These are phyloP conservation scores for Myrmophylax atrothorax DNA, from an alignment of 2,113 vertebrate genomes.

Conservation along the genomic window DNA sequence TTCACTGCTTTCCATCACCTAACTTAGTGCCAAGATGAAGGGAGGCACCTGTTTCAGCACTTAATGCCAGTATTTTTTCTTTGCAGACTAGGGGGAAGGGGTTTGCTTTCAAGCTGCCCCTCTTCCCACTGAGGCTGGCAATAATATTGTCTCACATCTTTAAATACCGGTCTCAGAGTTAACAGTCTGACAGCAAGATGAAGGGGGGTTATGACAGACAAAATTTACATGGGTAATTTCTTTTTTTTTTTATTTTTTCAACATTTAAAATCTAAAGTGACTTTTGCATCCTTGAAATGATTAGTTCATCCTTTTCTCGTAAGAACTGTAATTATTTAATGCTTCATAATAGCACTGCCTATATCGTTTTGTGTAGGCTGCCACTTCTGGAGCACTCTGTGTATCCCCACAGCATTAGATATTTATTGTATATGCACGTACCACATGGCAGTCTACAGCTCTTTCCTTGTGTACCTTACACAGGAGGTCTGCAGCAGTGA, in stretches of 20 bases:
- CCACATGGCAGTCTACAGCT: neutral
- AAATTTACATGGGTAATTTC: neutral
- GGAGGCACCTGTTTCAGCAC: neutral
- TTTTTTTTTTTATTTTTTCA: neutral
- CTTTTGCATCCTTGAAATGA: neutral
- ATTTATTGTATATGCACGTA: rapidly evolving
- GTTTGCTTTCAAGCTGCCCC: neutral
- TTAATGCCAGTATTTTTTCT: neutral
- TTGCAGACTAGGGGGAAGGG: neutral
- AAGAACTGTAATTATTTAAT: neutral
- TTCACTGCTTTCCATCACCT: neutral
- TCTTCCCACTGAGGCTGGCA: neutral
- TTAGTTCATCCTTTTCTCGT: neutral
- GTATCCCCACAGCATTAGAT: too few species aligned
- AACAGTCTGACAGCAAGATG: neutral
- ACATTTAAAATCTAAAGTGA: neutral
- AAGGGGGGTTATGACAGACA: neutral
- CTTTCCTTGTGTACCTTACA: neutral
- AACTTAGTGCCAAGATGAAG: neutral
- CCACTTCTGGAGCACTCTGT: neutral
- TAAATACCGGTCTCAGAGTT: neutral
- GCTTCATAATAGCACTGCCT: neutral
- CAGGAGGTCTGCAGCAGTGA: neutral
- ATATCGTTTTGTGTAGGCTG: neutral
- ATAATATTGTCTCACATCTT: neutral